Evolutionary conservation across 1,140 invertebrate species (phyloP).

Genomic region (Phymorhynchus buccinoides): DNA sequence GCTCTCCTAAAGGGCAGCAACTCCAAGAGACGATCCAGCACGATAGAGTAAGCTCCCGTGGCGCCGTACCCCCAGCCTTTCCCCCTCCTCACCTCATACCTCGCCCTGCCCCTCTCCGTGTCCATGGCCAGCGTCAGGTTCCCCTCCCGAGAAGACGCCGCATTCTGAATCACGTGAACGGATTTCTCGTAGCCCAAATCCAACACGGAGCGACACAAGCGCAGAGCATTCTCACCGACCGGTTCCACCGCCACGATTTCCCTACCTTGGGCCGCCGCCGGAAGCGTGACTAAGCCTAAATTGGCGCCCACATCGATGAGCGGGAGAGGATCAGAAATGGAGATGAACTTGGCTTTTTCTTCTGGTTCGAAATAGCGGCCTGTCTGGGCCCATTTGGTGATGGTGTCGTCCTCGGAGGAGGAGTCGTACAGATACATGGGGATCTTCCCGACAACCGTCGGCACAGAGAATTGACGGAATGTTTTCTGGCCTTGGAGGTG

Average conservation of each 20-base stretch:
- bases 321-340: background rate
- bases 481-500: background rate
- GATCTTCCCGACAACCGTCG: background rate
- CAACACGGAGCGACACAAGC: conserved; percentile 45
- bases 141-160: background rate
- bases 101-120: no score
- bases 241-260: conserved; percentile 46
- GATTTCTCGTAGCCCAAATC: background rate
- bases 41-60: background rate
- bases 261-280: conserved; percentile 40
- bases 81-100: background rate
- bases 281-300: conserved; percentile 44
- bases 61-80: background rate
- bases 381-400: background rate
- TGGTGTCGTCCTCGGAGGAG: background rate
- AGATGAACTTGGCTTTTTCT: background rate
- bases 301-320: conserved; percentile 52
- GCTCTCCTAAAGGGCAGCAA: conserved; percentile 5
- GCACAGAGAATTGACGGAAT: background rate
- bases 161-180: conserved; percentile 16
- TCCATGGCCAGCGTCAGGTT: conserved; percentile 15
- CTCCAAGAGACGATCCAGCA: conserved; percentile 2
- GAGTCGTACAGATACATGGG: background rate
- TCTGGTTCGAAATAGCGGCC: background rate
- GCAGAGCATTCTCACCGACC: conserved; percentile 37